Conservation (phyloP, 2,888 invertebrate species). For the Nomada lathburiana region DNA sequence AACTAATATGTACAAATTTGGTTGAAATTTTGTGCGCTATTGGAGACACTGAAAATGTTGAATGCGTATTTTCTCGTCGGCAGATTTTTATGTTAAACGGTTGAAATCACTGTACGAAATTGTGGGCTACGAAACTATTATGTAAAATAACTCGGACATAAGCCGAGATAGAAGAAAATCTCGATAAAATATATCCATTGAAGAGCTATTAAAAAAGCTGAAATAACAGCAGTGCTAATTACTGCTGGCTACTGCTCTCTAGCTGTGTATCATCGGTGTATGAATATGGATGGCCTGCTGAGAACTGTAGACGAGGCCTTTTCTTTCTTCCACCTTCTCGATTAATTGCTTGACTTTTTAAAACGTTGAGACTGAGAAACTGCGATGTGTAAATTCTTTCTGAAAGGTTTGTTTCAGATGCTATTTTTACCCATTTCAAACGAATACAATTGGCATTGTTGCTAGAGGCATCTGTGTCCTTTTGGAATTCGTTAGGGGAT, state of each 20-base stretch:
- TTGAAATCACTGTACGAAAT: too few species aligned
- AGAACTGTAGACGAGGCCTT: not conserved
- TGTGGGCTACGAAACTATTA: too few species aligned
- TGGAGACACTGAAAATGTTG: too few species aligned
- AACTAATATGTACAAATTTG: too few species aligned
- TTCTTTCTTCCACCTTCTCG: not conserved
- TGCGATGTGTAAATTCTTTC: not conserved
- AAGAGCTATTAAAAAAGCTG: not conserved
- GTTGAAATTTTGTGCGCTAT: too few species aligned
- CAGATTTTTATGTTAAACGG: too few species aligned
- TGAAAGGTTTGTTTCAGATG: not conserved
- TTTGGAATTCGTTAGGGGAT: too few species aligned
- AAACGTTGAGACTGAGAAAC: not conserved
- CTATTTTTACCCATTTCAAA: not conserved
- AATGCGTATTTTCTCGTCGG: too few species aligned
- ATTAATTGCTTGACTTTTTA: not conserved
- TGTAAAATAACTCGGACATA: too few species aligned
- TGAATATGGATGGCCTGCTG: slow-evolving; percentile 21
- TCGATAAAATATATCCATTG: not conserved
- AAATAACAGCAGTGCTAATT: not conserved
- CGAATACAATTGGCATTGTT: too few species aligned
- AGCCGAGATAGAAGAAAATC: too few species aligned
- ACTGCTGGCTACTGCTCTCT: too few species aligned
- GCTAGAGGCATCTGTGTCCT: not conserved
- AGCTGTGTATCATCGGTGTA: slow-evolving; percentile 17